Evolutionary conservation across 2,113 vertebrate genomes (phyloP).

Genomic region (Hystrix brachyura): DNA sequence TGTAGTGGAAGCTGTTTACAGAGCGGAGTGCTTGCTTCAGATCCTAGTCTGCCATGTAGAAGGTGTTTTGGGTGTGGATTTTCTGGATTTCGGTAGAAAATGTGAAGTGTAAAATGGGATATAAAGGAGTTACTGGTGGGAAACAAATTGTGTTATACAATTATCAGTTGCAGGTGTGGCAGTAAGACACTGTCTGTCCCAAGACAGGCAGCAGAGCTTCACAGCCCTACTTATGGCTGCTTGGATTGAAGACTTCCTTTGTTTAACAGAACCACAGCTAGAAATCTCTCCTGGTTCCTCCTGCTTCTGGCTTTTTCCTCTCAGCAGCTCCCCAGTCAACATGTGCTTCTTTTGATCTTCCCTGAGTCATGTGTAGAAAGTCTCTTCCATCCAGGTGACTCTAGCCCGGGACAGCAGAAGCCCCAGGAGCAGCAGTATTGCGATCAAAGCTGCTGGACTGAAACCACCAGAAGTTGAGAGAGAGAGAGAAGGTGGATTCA

Average conservation of each 20-base stretch:
- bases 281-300: neutral
- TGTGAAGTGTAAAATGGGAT: neutral
- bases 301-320: neutral
- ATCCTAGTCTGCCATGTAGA: neutral
- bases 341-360: neutral
- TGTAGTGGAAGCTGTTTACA: neutral
- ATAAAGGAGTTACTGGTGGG: neutral
- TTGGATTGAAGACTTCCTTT: neutral
- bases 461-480: neutral
- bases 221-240: neutral
- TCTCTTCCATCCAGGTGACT: neutral
- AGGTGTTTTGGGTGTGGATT: neutral
- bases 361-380: neutral
- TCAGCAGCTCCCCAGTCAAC: neutral
- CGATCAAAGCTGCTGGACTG: neutral
- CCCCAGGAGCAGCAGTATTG: neutral
- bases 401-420: neutral
- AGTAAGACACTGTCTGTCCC: neutral
- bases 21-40: neutral
- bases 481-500: neutral
- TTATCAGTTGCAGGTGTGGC: neutral
- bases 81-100: neutral
- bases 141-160: neutral
- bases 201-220: neutral
- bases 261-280: neutral